Conservation (phyloP, 2,113 vertebrate genomes). For the Monopterus albus region DNA sequence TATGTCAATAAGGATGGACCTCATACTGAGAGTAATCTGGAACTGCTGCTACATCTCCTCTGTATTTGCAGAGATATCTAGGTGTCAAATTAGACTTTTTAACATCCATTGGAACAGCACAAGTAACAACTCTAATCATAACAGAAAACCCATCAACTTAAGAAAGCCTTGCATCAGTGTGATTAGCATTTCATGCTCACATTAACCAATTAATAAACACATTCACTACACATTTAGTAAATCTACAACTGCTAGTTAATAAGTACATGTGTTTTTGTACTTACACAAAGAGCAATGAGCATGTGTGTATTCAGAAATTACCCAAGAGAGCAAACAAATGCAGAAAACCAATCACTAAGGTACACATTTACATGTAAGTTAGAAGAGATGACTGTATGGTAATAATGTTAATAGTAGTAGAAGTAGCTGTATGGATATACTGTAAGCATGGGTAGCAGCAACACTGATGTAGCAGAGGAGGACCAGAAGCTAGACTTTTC, state of each 20-base stretch:
- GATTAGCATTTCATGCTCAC: slow-evolving; percentile 63
- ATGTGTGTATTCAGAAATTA: slow-evolving; percentile 11
- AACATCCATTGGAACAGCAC: slow-evolving; percentile 58
- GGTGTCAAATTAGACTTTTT: slow-evolving; percentile 54
- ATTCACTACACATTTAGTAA: slow-evolving; percentile 41
- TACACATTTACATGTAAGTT: neutral
- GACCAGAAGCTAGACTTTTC: slow-evolving; percentile 4
- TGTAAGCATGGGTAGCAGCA: neutral
- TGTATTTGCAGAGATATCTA: slow-evolving; percentile 42
- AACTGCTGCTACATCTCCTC: slow-evolving; percentile 16
- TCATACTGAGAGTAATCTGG: slow-evolving; percentile 44
- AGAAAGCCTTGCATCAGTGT: slow-evolving; percentile 36
- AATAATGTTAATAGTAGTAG: neutral
- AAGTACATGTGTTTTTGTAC: neutral
- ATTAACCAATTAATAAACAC: slow-evolving; percentile 61
- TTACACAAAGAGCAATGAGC: neutral
- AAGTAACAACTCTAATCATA: slow-evolving; percentile 59
- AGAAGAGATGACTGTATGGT: neutral
- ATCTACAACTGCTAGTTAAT: slow-evolving; percentile 38
- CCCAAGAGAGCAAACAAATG: slow-evolving; percentile 5
- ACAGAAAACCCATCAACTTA: slow-evolving; percentile 59
- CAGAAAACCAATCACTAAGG: slow-evolving; percentile 17
- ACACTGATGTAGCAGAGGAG: neutral
- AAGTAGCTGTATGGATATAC: neutral
- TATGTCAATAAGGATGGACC: slow-evolving; percentile 32